Evolutionary conservation across 2,113 vertebrate genomes (phyloP).

Genomic region (Odobenus rosmarus): DNA sequence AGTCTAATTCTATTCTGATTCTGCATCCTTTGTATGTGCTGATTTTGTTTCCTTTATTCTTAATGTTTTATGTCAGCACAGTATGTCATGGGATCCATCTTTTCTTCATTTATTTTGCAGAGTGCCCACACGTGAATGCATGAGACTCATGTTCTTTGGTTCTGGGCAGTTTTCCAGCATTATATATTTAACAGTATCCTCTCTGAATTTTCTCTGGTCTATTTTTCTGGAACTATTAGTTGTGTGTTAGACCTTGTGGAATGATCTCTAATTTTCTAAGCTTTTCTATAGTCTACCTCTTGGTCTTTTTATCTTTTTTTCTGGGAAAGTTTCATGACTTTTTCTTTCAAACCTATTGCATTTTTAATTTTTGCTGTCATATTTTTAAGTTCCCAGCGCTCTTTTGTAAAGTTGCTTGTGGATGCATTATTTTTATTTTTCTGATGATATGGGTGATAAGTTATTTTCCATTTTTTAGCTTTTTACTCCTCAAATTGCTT

Average conservation of each 20-base stretch:
- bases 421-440: neutral
- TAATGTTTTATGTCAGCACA: neutral
- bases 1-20: neutral
- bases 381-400: neutral
- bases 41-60: neutral
- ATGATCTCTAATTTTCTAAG: neutral
- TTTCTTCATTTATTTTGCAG: neutral
- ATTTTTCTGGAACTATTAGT: neutral
- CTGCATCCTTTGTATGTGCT: neutral
- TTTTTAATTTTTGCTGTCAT: neutral
- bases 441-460: neutral
- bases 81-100: neutral
- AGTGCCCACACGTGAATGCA: neutral
- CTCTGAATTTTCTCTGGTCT: neutral
- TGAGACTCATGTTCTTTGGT: neutral
- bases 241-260: neutral
- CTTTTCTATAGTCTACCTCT: neutral
- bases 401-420: neutral
- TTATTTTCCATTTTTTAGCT: neutral
- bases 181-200: neutral
- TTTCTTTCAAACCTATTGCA: neutral
- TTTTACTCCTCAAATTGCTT: neutral
- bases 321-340: neutral
- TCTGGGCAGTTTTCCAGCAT: neutral
- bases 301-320: neutral